These are phyloP conservation scores for Diabrotica virgifera DNA, from an alignment of 1,140 invertebrate genomes.

Conservation along the genomic window DNA sequence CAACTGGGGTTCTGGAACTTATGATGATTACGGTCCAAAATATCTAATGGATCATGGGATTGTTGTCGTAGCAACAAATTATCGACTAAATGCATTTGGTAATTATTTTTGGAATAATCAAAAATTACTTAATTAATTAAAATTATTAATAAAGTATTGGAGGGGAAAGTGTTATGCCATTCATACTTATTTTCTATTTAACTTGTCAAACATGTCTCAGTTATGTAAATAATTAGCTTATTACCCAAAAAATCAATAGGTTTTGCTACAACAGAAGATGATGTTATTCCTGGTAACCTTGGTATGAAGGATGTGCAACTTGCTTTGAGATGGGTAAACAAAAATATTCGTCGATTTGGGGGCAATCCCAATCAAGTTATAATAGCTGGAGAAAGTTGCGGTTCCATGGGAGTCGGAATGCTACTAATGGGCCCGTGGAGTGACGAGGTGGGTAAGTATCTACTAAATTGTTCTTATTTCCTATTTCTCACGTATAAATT, in stretches of 20 bases:
- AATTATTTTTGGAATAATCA: neutral
- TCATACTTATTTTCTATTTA: neutral
- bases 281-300: slow-evolving; percentile 25
- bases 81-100: slow-evolving; percentile 7
- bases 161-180: neutral
- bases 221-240: no score
- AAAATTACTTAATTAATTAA: neutral
- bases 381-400: slow-evolving; percentile 47
- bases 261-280: slow-evolving; percentile 10
- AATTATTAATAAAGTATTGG: neutral
- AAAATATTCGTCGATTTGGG: slow-evolving; percentile 32
- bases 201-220: no score
- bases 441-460: neutral
- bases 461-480: neutral
- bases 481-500: neutral
- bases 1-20: neutral
- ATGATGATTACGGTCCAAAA: slow-evolving; percentile 1
- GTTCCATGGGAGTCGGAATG: neutral
- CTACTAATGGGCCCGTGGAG: neutral
- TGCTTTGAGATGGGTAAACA: slow-evolving; percentile 33
- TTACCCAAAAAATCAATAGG: neutral
- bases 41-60: slow-evolving; percentile 6
- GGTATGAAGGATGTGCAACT: slow-evolving; percentile 35
- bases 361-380: slow-evolving; percentile 49
- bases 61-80: neutral